These are phyloP conservation scores for Beroe ovata DNA, from an alignment of 37 sponge, comb jelly and placozoan species.

Conservation along the genomic window DNA sequence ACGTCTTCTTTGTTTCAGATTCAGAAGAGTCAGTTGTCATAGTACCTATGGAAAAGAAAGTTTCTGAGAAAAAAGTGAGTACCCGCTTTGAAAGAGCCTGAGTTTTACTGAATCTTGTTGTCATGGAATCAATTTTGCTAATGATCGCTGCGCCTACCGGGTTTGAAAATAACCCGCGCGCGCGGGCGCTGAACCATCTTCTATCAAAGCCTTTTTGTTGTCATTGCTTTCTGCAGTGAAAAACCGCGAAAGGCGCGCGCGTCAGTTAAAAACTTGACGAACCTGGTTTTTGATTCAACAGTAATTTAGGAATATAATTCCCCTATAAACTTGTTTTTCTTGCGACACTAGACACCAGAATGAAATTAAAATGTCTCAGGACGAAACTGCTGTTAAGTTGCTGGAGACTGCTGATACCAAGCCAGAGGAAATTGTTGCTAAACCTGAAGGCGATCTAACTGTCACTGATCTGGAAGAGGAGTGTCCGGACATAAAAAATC, in stretches of 20 bases:
- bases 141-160: not conserved
- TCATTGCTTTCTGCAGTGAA: not conserved
- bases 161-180: not conserved
- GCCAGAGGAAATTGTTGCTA: not conserved
- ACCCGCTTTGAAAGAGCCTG: not conserved
- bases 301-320: no score
- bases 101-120: not conserved
- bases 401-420: not conserved
- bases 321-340: not conserved
- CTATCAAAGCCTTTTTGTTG: not conserved
- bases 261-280: no score
- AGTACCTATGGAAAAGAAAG: not conserved
- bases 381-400: no score
- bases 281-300: no score
- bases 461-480: conserved; percentile 57
- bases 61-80: not conserved
- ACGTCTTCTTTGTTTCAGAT: conserved; percentile 39
- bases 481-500: conserved; percentile 5
- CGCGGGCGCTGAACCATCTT: conserved; percentile 28
- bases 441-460: not conserved
- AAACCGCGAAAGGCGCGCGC: not conserved
- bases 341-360: no score
- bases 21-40: conserved; percentile 28
- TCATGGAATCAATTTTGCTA: not conserved
- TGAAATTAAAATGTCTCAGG: no score